phyloP scores from a whole-genome alignment of 2,113 vertebrate species.

The Pygoscelis adeliae region DNA sequence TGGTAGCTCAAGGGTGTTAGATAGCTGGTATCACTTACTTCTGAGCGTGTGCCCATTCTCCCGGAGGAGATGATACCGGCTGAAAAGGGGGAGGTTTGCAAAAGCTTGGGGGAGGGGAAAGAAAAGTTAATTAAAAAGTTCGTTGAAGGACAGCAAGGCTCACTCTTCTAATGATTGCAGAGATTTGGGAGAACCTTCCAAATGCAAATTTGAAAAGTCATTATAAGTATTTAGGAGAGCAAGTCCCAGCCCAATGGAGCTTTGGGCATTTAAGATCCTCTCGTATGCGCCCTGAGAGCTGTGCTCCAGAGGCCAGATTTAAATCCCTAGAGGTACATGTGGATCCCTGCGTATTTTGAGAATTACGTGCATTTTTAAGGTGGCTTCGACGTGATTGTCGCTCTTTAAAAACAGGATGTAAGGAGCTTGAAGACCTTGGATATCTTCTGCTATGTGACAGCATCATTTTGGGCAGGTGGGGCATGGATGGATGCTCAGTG shows the following conservation, averaged over 20 bases:
- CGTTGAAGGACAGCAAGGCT: background rate
- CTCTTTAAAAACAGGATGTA: background rate
- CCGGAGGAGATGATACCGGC: background rate
- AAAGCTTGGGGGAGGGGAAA: fast-evolving
- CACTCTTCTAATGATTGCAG: background rate
- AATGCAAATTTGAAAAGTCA: background rate
- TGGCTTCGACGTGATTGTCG: background rate
- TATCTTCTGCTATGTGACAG: background rate
- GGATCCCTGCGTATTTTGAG: background rate
- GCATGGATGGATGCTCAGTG: background rate
- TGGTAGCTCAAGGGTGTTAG: background rate
- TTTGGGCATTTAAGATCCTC: background rate
- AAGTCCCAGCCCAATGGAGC: background rate
- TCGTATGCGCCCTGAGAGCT: background rate
- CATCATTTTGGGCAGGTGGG: too few species aligned
- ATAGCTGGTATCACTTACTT: background rate
- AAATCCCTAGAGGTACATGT: fast-evolving
- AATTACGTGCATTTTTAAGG: background rate
- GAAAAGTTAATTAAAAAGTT: background rate
- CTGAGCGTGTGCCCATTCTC: fast-evolving
- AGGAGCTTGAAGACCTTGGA: background rate
- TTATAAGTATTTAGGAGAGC: background rate
- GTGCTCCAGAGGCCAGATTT: background rate
- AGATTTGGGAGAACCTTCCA: background rate
- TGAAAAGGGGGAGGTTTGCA: background rate